Base-by-base conservation (phyloP, 1,140 invertebrate genomes). In the Sinella curviseta region DNA sequence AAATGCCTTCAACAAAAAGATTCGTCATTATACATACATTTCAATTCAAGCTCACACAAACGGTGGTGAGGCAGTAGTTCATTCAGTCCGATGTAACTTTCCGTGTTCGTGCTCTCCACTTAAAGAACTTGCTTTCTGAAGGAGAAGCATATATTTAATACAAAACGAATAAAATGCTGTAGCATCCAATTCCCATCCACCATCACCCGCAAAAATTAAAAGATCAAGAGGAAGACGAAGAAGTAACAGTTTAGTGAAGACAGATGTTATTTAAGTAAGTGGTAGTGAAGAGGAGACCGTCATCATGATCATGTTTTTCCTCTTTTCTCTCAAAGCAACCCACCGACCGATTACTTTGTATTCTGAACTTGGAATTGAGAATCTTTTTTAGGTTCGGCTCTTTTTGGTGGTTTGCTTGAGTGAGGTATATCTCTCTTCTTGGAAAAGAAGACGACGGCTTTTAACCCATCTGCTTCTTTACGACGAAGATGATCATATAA, bases 311-410 rank as follows among this genome's bases (percentile, higher is more conserved):
- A 65, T 65, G 8, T 65, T 14, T 26, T 65, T 65, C 24, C 26
- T n/a, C n/a, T n/a, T n/a, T 65, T n/a, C 57, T 70, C 31, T 33
- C 26, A 60, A 60, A 60, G 57, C 14, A 60, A 4, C 24, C 17
- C 39, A 8, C 17, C 39, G 4, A 48, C 57, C 57, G 57, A 60
- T 60, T 30, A 70, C 31, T 70, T 70, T 70, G 65, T 70, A 70
- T 70, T 70, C 31, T 70, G 65, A 24, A 70, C 65, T 70, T 70
- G 65, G 65, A 70, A 33, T 33, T 31, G 30, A 70, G 65, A 65
- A 8, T 70, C 65, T 30, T 70, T 70, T n/a, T 60, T 60, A n/a
- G 14, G 8, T 33, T 70, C 31, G 4, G 2, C 31, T 70, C 31
- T 70, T 24, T 70, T 33, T 60, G 3, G 12, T 60, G 57, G 57